Percentiles rank a stretch among this genome's conserved stretches.
These are phyloP conservation scores for Copidosoma floridanum DNA, from an alignment of 1,140 invertebrate species.

Conservation along the genomic window DNA sequence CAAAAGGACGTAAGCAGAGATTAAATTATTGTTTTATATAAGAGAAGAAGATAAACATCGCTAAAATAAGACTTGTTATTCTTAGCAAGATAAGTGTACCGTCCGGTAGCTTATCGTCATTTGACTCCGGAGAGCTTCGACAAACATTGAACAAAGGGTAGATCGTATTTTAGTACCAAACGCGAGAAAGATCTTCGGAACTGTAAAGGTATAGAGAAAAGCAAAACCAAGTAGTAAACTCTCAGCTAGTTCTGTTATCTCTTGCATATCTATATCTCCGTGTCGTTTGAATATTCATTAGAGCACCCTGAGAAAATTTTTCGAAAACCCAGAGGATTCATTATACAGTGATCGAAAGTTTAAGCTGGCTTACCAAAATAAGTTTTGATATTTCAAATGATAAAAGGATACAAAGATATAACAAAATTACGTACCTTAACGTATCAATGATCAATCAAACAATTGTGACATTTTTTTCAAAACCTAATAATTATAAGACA, in stretches of 20 bases:
- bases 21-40: too few species aligned
- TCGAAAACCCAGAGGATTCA: slow-evolving; percentile 10
- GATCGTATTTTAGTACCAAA: slow-evolving; percentile 17
- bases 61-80: not conserved
- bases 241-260: slow-evolving; percentile 12
- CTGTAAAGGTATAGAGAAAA: too few species aligned
- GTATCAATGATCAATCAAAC: too few species aligned
- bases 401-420: too few species aligned
- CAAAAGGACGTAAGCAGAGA: too few species aligned
- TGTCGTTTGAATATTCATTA: slow-evolving; percentile 16
- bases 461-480: too few species aligned
- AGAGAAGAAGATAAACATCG: too few species aligned
- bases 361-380: too few species aligned
- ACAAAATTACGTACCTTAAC: too few species aligned
- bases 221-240: not conserved
- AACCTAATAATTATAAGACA: too few species aligned
- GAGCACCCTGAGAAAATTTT: slow-evolving; percentile 9
- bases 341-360: too few species aligned
- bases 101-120: slow-evolving; percentile 6
- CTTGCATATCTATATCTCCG: slow-evolving; percentile 12
- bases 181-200: not conserved
- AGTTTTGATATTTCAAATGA: too few species aligned
- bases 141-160: slow-evolving; percentile 12
- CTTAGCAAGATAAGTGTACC: not conserved
- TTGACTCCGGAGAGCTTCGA: slow-evolving; percentile 7